Evolutionary conservation across 2,888 invertebrate genomes (phyloP), one percentile per base, ranked within the genome.

Genomic region (Zygaena filipendulae): DNA sequence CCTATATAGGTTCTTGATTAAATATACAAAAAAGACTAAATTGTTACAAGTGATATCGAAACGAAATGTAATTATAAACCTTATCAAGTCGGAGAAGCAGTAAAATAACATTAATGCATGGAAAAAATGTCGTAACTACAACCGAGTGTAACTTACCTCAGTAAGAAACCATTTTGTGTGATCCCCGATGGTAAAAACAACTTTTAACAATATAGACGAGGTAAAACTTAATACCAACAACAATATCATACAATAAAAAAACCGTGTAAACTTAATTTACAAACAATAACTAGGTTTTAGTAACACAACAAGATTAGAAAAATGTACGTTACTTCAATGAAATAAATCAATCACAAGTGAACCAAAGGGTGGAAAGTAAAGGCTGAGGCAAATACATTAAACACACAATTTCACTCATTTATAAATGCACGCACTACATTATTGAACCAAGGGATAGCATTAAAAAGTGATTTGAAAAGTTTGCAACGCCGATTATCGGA

Each of bases 391-490:
- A 61, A 58, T 53, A 52, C 49, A 47, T 51, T 45, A 57, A 55
- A 61, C 53, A 59, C 60, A 63, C 52, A 49, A 58, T 66, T 62
- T 45, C 44, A 45, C 46, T 52, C 40, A 37, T 50, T 56, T 49
- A 52, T 57, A 56, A 59, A 61, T 55, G 52, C 59, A 52, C 64
- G 56, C 63, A 70, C 71, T 68, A 72, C 68, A 71, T 72, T 47
- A 53, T 69, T 59, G 47, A 50, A 52, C 55, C 40, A 47, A 47
- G 45, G 46, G 49, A 58, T 47, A 43, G 54, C 55, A 61, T 74
- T 68, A 67, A 57, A 72, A 72, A 74, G 57, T 68, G 54, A 58
- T 68, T 68, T 56, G 52, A 77, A 79, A 79, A 77, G 75, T 79
- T 77, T 77, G 59, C 50, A 52, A 57, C 53, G 64, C 60, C 63